Evolutionary conservation across 2,888 invertebrate genomes (phyloP), one percentile per base, ranked within the genome.

Genomic region (Serrognathus titanus): DNA sequence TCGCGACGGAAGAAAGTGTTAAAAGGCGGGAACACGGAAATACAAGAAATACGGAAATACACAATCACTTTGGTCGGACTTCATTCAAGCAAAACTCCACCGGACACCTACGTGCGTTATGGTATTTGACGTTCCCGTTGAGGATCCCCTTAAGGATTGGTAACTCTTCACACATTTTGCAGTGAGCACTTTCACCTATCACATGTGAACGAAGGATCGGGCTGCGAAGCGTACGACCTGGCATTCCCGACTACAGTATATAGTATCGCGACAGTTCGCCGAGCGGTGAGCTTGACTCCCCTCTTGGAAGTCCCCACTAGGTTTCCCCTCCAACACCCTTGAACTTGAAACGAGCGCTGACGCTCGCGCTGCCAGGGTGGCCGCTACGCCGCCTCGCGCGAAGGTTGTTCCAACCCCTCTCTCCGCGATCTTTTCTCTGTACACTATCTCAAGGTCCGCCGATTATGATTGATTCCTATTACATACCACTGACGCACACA

Each of bases 131-230:
- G 75, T 89, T 91, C 76, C 93, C 92, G 78, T 93, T 92, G 71
- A 93, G 85, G 80, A 93, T 93, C 75, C 92, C 91, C 80, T 93
- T 93, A 65, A 93, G 85, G 75, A 93, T 93, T 71, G 93, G 92
- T 80, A 92, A 83, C 83, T 93, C 92, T 84, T 93, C 92, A 77
- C 87, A 89, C 92, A 92, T 92, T 81, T 83, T 83, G 69, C 71
- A 72, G 38, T 11, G 24, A 60, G 57, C 69, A 72, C 71, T 71
- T 70, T 72, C 71, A 71, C 71, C 71, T 66, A 63, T 69, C 69
- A 72, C 72, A 70, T 69, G 71, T 71, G 72, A 69, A 64, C 69
- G 69, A 54, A 68, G 61, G 60, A 69, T 69, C 72, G 75, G 74
- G 74, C 75, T 75, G 73, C 74, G 68, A 65, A 69, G 66, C 69